Evolutionary conservation across 2,888 invertebrate genomes (phyloP), one percentile per base, ranked within the genome.

Genomic region (Pterostichus madidus): DNA sequence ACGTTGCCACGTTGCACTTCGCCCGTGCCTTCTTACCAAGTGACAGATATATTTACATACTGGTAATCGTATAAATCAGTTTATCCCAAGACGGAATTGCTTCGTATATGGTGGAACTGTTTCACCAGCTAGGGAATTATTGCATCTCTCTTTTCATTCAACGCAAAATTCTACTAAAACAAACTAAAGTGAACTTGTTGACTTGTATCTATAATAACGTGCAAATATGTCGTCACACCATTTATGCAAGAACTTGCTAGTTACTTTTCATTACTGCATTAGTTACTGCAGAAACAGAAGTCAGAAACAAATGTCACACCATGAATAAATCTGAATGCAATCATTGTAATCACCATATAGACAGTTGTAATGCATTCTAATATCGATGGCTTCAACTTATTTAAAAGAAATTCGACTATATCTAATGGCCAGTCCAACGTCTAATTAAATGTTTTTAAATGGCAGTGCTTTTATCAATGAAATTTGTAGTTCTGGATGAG

Each of bases 31-130:
- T 31, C 59, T 53, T 53, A 31, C 35, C 64, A n/a, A 71, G 44
- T 71, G 68, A 71, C 68, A 71, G 68, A 71, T 75, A 35, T 52
- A 75, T 75, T 75, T 75, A 75, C 75, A 75, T 75, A 75, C 75
- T 75, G 75, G 75, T 75, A 75, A 75, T 75, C 75, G 75, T 32
- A 75, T 75, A 75, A 75, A 75, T 75, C 75, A 75, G 75, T 75
- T 53, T 75, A 44, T 71, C 68, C 68, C 68, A 71, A 71, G 68
- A 71, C 68, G 68, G 68, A 71, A 71, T 71, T 71, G 68, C 68
- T 39, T 15, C 68, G 39, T 71, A 71, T 71, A 71, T 39, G 68
- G 68, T 13, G 68, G 68, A 71, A 71, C 44, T 46, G 44, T 71
- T 44, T 44, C 39, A 71, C 68, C 68, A 44, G 13, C 44, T 7